Evolutionary conservation across 2,888 invertebrate species (phyloP), one percentile per base, ranked within the genome.

Genomic region (Balanococcus diminutus): DNA sequence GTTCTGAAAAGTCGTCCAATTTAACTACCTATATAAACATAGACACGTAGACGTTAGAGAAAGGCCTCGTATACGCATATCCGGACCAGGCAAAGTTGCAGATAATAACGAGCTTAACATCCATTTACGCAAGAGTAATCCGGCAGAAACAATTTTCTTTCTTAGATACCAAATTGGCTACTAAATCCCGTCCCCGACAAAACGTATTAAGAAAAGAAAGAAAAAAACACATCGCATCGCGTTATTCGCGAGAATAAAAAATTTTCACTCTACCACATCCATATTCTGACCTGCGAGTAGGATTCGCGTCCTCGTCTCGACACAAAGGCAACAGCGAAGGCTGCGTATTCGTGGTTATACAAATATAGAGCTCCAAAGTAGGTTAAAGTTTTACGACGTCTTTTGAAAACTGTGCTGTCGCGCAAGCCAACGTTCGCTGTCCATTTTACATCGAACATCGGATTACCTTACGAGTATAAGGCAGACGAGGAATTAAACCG

Each of bases 91-190:
- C 32, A 75, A 22, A 31, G 75, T 31, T 36, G 75, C 61, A 75
- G 75, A 75, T 75, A 75, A 75, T 75, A 75, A 75, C 75, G 6
- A 75, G n/a, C n/a, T 36, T 75, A 32, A 75, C 31, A 32, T n/a
- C 32, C 75, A n/a, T 75, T 75, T 75, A 75, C 75, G 32, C 32
- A 75, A 75, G 32, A 32, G 75, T 75, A 75, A 75, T 75, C 75
- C 75, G 75, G 19, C 72, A 75, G 32, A 75, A 75, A 75, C 75
- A 75, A 75, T 75, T 75, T 75, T 75, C 75, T 51, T 51, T 51
- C 61, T 75, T 36, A 14, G 32, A 75, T 75, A 75, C 75, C 75
- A 75, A 75, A 75, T 75, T 75, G 75, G 75, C 75, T 75, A 75
- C 75, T 75, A 75, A 75, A 75, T 75, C 75, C 75, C 32, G 32